Conservation (phyloP, 2,113 vertebrate genomes). For the Hylia prasina region DNA sequence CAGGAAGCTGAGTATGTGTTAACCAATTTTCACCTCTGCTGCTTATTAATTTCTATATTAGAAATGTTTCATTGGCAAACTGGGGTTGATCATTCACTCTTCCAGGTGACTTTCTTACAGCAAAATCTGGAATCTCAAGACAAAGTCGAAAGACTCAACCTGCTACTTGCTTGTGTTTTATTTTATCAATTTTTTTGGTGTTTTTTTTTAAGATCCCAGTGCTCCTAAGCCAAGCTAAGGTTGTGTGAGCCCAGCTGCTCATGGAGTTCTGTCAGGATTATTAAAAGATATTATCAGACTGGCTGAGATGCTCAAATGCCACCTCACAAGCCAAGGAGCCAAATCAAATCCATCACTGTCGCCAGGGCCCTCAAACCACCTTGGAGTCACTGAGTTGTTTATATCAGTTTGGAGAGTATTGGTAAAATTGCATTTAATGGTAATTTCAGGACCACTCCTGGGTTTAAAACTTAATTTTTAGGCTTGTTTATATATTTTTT, state of each 20-base stretch:
- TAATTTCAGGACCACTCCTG: background rate
- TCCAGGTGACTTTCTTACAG: background rate
- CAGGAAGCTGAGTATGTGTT: background rate
- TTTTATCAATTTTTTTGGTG: background rate
- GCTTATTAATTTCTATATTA: background rate
- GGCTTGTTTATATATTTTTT: background rate
- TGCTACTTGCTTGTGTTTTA: background rate
- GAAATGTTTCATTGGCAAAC: background rate
- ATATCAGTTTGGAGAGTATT: background rate
- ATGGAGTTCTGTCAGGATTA: slow-evolving; percentile 9
- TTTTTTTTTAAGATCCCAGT: background rate
- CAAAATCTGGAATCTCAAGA: background rate
- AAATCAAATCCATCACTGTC: background rate
- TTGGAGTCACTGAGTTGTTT: background rate
- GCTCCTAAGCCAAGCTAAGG: background rate
- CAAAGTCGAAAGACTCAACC: background rate
- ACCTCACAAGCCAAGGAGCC: background rate
- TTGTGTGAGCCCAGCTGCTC: background rate
- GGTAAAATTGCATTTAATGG: background rate
- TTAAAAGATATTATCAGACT: slow-evolving; percentile 1
- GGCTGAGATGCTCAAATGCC: background rate
- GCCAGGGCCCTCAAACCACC: background rate
- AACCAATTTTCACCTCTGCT: background rate
- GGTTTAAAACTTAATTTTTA: background rate
- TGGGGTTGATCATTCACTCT: background rate